phyloP scores from a whole-genome alignment of 2,113 vertebrate genomes.

The Aspiorhynchus laticeps region DNA sequence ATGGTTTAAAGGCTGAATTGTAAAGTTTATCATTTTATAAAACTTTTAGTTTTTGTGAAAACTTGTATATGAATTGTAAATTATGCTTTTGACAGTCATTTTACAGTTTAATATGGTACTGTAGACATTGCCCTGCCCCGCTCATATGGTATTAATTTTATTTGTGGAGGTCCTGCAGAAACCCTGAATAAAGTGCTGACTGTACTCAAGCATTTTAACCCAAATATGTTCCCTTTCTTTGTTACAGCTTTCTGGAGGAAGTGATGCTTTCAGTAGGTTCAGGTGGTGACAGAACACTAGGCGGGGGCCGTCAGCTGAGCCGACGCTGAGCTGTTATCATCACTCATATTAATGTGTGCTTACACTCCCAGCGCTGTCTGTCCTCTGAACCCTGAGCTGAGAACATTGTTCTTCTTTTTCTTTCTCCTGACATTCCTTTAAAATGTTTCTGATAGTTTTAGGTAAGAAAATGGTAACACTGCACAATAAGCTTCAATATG shows the following conservation, averaged over 20 bases:
- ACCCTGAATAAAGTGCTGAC: neutral
- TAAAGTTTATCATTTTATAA: too few species aligned
- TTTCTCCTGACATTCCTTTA: slow-evolving; percentile 42
- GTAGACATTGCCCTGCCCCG: too few species aligned
- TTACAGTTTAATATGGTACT: too few species aligned
- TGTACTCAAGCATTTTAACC: neutral
- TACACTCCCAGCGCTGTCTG: neutral
- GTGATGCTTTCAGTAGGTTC: slow-evolving; percentile 65
- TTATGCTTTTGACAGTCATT: too few species aligned
- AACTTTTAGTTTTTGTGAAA: too few species aligned
- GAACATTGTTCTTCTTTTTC: slow-evolving; percentile 25
- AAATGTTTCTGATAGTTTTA: neutral
- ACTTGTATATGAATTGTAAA: too few species aligned
- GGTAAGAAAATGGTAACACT: neutral
- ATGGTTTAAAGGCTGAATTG: too few species aligned
- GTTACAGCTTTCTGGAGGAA: slow-evolving; percentile 76
- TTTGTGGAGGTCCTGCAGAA: too few species aligned
- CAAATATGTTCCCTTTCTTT: slow-evolving; percentile 12
- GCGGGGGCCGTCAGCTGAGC: slow-evolving; percentile 62
- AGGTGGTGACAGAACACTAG: slow-evolving; percentile 59
- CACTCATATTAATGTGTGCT: slow-evolving; percentile 23
- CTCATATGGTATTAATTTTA: too few species aligned
- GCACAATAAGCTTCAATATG: neutral
- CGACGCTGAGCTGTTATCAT: slow-evolving; percentile 65
- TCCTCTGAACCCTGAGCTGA: slow-evolving; percentile 22